These are phyloP conservation scores for Turritopsis dohrnii DNA, from an alignment of 30 jellyfish, hydroid and myxozoan species.

Conservation along the genomic window DNA sequence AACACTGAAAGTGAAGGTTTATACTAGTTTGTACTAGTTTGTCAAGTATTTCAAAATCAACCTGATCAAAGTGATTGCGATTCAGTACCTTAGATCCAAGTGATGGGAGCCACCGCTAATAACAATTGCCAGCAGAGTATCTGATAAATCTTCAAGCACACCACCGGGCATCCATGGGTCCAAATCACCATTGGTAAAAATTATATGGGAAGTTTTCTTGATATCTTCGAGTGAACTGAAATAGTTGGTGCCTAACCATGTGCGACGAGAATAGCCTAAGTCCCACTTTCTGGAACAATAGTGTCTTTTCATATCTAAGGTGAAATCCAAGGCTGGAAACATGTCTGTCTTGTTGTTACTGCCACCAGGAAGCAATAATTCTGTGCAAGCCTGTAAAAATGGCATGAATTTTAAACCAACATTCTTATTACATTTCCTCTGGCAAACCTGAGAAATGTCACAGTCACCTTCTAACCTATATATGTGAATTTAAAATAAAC, in stretches of 20 bases:
- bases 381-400: conserved; percentile 87
- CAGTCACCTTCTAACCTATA: too few relatives aligned
- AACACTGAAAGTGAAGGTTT: too few relatives aligned
- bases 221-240: conserved; percentile 75
- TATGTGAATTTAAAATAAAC: too few relatives aligned
- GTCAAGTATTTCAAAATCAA: too few relatives aligned
- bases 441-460: too few relatives aligned
- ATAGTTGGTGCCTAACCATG: conserved; percentile 73
- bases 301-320: conserved; percentile 61
- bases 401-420: background rate
- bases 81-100: conserved; percentile 71
- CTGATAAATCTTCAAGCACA: conserved; percentile 72
- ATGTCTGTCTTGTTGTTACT: conserved; percentile 85
- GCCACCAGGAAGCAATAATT: conserved; percentile 94
- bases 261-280: conserved; percentile 63
- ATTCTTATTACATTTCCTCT: too few relatives aligned
- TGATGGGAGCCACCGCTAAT: conserved; percentile 96
- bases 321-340: conserved; percentile 80
- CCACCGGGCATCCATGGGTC: conserved; percentile 99
- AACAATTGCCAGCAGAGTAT: conserved; percentile 58
- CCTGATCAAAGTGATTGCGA: background rate
- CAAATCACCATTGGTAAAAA: conserved; percentile 92
- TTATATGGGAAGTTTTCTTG: conserved; percentile 63
- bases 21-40: too few relatives aligned
- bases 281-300: conserved; percentile 57